Conservation (phyloP, 2,797 vertebrate species). For the Dryobates pubescens region DNA sequence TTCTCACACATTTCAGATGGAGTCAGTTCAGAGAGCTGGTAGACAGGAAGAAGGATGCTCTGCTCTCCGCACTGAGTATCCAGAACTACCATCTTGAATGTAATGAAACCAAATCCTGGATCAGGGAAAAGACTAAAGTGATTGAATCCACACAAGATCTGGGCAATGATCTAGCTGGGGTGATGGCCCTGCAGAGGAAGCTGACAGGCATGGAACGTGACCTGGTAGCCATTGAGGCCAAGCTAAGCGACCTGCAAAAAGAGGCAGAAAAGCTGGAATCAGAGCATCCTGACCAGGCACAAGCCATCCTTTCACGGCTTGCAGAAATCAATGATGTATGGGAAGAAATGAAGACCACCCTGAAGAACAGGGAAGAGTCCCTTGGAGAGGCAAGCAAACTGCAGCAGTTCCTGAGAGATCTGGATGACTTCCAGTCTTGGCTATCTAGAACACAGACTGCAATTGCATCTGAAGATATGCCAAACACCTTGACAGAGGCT, state of each 20-base stretch:
- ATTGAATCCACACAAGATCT: constrained; percentile 98
- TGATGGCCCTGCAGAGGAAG: constrained; percentile 98
- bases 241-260: constrained; percentile 91
- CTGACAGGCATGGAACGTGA: constrained; percentile 97
- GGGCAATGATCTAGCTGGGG: constrained; percentile 94
- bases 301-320: constrained; percentile 90
- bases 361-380: constrained; percentile 94
- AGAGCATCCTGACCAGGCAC: constrained; percentile 93
- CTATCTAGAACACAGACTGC: constrained; percentile 95
- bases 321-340: constrained; percentile 91
- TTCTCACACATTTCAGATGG: constrained; percentile 82
- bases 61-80: constrained; percentile 93
- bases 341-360: constrained; percentile 96
- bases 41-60: constrained; percentile 94
- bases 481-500: constrained; percentile 92
- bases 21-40: constrained; percentile 97
- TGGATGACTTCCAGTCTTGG: constrained; percentile 99
- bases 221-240: constrained; percentile 94
- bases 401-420: constrained; percentile 95
- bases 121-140: constrained; percentile 99
- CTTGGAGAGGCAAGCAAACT: constrained; percentile 97
- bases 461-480: constrained; percentile 97
- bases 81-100: constrained; percentile 99
- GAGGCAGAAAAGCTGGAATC: constrained; percentile 91
- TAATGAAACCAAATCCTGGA: constrained; percentile 99